Conservation (phyloP, 2,888 invertebrate species). For the Cephus pygmeus region DNA sequence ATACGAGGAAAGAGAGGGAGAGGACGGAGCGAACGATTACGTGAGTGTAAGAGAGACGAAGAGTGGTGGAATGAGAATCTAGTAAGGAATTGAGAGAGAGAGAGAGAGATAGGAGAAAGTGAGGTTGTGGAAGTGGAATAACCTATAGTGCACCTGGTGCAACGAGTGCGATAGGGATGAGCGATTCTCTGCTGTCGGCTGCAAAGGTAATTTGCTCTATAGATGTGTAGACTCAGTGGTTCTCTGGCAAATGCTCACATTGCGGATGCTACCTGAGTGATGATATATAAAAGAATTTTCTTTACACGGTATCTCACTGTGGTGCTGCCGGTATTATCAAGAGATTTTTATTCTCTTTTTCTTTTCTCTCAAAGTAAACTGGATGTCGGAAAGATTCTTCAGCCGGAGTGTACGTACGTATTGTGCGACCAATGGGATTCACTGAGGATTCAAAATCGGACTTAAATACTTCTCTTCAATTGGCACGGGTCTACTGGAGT, state of each 20-base stretch:
- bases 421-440: neutral
- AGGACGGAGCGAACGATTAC: slow-evolving; percentile 22
- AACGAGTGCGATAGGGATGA: slow-evolving; percentile 27
- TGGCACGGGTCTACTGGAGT: neutral
- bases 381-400: neutral
- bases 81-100: slow-evolving; percentile 28
- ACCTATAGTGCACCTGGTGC: slow-evolving; percentile 9
- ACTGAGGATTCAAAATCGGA: neutral
- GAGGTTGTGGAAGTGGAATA: slow-evolving; percentile 4
- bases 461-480: neutral
- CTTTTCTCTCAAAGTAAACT: neutral
- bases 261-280: slow-evolving; percentile 16
- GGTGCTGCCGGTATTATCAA: neutral
- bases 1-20: slow-evolving; percentile 28
- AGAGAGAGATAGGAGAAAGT: slow-evolving; percentile 15
- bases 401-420: neutral
- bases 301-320: neutral
- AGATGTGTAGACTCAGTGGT: slow-evolving; percentile 54
- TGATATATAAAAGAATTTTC: neutral
- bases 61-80: slow-evolving; percentile 22
- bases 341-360: neutral
- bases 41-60: slow-evolving; percentile 20
- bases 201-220: slow-evolving; percentile 56
- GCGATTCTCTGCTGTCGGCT: slow-evolving; percentile 41
- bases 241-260: slow-evolving; percentile 34